phyloP scores from a whole-genome alignment of 2,888 invertebrate species.

The Eupeodes latifasciatus region DNA sequence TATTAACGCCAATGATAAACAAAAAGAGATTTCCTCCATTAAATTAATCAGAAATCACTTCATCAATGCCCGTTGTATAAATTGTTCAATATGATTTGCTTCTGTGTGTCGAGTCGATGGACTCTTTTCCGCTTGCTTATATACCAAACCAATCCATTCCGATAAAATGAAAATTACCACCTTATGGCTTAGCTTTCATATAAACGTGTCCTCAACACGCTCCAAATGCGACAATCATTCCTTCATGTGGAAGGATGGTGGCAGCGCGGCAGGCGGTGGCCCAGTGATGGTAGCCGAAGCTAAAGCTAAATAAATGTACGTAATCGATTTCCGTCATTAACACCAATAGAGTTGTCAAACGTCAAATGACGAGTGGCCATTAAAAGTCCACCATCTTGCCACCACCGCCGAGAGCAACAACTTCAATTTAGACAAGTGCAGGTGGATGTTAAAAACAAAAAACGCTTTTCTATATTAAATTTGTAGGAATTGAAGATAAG shows the following conservation, averaged over 20 bases:
- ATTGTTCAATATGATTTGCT: background rate
- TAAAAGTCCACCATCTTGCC: conserved; percentile 56
- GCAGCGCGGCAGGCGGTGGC: background rate
- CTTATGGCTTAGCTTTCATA: conserved; percentile 4
- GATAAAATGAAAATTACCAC: conserved; percentile 21
- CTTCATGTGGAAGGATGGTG: no score
- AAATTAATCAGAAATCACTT: conserved; percentile 76
- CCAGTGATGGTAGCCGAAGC: conserved; percentile 2
- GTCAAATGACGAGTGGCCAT: conserved; percentile 63
- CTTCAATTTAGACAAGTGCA: background rate
- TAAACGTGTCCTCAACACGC: conserved; percentile 32
- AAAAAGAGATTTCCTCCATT: conserved; percentile 70
- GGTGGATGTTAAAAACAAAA: conserved; percentile 23
- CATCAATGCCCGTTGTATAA: conserved; percentile 45
- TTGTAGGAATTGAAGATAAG: background rate
- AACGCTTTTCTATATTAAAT: conserved; percentile 24
- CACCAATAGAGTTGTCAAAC: conserved; percentile 75
- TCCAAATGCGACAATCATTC: background rate
- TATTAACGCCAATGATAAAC: conserved; percentile 61
- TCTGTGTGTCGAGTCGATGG: background rate
- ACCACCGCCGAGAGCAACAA: background rate
- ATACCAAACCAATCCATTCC: background rate
- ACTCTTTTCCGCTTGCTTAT: background rate
- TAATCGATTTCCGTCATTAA: conserved; percentile 75
- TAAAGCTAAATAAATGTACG: conserved; percentile 29